phyloP scores from a whole-genome alignment of 1,140 invertebrate species.

The Propsilocerus akamusi region DNA sequence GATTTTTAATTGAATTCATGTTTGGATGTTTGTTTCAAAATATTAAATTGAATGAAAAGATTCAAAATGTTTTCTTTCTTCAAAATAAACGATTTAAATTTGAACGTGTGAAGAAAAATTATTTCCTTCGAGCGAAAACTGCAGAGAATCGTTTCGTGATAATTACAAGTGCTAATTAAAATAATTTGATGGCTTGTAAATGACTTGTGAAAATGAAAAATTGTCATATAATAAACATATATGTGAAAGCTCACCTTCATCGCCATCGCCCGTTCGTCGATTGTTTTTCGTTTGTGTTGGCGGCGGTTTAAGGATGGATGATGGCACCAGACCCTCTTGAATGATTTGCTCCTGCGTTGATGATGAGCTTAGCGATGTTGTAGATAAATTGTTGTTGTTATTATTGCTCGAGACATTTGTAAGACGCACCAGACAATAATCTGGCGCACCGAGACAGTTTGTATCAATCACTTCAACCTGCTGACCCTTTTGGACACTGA shows the following conservation, averaged over 20 bases:
- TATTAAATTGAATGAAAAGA: too few relatives aligned
- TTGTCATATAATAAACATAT: too few relatives aligned
- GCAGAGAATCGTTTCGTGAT: too few relatives aligned
- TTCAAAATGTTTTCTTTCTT: too few relatives aligned
- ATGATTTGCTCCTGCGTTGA: slow-evolving; percentile 34
- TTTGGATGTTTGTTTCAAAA: too few relatives aligned
- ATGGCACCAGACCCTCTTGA: slow-evolving; percentile 66
- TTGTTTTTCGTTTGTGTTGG: slow-evolving; percentile 30
- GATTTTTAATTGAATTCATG: too few relatives aligned
- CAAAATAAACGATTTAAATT: too few relatives aligned
- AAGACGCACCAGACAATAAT: slow-evolving; percentile 41
- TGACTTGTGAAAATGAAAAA: too few relatives aligned
- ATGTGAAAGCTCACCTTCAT: slow-evolving; percentile 5
- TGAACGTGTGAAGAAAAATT: too few relatives aligned
- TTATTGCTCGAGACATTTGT: slow-evolving; percentile 16
- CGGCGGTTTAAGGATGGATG: slow-evolving; percentile 58
- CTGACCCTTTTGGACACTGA: slow-evolving; percentile 67
- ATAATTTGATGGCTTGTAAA: too few relatives aligned
- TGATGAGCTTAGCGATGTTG: slow-evolving; percentile 15
- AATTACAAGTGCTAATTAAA: too few relatives aligned
- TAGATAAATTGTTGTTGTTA: neutral
- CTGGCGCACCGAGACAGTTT: slow-evolving; percentile 28
- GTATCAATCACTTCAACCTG: slow-evolving; percentile 81
- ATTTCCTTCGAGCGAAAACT: too few relatives aligned
- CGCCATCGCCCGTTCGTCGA: slow-evolving; percentile 1